phyloP scores from a whole-genome alignment of 2,113 vertebrate species.

The Speoplatyrhinus poulsoni region DNA sequence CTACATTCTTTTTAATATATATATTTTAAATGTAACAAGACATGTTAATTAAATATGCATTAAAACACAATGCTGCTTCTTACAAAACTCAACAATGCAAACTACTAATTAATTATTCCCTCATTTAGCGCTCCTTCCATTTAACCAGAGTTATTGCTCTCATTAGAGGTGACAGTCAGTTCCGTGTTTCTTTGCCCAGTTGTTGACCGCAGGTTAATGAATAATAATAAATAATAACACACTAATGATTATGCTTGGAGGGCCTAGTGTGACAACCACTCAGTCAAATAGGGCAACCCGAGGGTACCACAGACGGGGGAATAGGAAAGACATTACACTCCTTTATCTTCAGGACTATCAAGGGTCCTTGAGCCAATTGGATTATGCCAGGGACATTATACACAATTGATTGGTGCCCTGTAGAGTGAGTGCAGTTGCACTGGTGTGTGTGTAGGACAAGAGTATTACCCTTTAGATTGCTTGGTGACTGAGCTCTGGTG shows the following conservation, averaged over 20 bases:
- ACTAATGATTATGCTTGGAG: constrained; percentile 52
- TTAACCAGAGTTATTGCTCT: no score
- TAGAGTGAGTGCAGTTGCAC: constrained; percentile 41
- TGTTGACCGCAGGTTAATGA: constrained; percentile 61
- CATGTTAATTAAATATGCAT: no score
- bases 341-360: constrained; percentile 25
- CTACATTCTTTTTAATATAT: no score
- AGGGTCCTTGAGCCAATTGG: constrained; percentile 64
- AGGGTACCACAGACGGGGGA: constrained; percentile 25
- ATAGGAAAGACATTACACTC: not conserved
- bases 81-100: no score
- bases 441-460: constrained; percentile 44
- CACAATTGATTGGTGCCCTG: constrained; percentile 52
- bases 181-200: constrained; percentile 42
- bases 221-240: constrained; percentile 63
- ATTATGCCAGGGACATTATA: constrained; percentile 55
- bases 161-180: constrained; percentile 30
- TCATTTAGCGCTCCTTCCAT: no score
- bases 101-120: no score
- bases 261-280: constrained; percentile 44
- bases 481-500: constrained; percentile 23
- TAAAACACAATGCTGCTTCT: no score
- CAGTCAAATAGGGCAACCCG: constrained; percentile 41
- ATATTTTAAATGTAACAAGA: no score
- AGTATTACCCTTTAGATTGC: constrained; percentile 33